These are phyloP conservation scores for Xanthia icteritia DNA, from an alignment of 2,888 invertebrate genomes.

Conservation along the genomic window DNA sequence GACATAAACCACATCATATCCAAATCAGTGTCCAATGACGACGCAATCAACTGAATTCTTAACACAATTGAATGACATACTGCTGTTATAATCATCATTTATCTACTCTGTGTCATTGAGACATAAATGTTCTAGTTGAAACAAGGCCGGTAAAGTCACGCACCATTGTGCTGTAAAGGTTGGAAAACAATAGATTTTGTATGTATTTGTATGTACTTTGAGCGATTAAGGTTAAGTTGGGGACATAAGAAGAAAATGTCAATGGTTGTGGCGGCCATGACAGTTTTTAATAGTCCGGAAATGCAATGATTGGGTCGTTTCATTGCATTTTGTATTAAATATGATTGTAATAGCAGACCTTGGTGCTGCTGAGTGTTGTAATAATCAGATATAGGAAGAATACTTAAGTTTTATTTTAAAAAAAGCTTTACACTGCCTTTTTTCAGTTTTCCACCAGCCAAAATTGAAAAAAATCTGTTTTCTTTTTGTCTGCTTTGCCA, in stretches of 20 bases:
- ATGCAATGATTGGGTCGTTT: constrained; percentile 10
- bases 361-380: not conserved
- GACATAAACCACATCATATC: constrained; percentile 27
- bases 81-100: constrained; percentile 44
- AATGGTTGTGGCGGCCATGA: constrained; percentile 35
- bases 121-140: constrained; percentile 40
- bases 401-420: too few relatives aligned
- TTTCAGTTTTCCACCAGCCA: too few relatives aligned
- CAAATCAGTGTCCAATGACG: constrained; percentile 34
- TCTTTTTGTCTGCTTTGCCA: too few relatives aligned
- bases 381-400: not conserved
- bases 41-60: constrained; percentile 39
- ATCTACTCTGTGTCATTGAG: constrained; percentile 56
- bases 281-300: constrained; percentile 34
- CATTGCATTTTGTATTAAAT: constrained; percentile 8
- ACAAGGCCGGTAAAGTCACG: constrained; percentile 64
- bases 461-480: too few relatives aligned
- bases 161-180: constrained; percentile 59
- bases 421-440: too few relatives aligned
- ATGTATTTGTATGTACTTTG: constrained; percentile 26
- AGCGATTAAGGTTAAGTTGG: constrained; percentile 35
- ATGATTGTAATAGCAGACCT: not conserved
- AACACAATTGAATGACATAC: constrained; percentile 46
- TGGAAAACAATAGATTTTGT: constrained; percentile 52
- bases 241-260: constrained; percentile 25